phyloP scores from a whole-genome alignment of 2,113 vertebrate species.

The Lepidothrix coronata region DNA sequence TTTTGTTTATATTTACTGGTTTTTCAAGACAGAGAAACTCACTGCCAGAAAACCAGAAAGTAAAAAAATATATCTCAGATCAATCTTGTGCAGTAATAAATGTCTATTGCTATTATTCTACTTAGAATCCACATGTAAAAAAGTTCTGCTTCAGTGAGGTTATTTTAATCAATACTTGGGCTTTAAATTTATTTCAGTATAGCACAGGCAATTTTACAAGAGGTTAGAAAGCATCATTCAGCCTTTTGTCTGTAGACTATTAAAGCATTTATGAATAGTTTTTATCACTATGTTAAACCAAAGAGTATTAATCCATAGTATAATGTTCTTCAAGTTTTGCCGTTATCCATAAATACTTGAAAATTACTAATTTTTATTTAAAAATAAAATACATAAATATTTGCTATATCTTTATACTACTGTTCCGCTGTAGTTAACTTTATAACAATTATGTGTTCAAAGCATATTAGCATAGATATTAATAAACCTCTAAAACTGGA shows the following conservation, averaged over 20 bases:
- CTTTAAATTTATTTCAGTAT: not conserved
- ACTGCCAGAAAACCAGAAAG: not conserved
- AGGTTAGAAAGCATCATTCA: not conserved
- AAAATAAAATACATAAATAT: not conserved
- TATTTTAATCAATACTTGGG: not conserved
- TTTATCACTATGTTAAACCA: not conserved
- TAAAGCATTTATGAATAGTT: not conserved
- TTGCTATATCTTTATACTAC: not conserved
- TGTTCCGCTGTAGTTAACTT: not conserved
- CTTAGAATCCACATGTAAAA: not conserved
- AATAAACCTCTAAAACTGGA: not conserved
- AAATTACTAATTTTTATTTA: not conserved
- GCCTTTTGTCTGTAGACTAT: not conserved
- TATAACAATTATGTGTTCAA: not conserved
- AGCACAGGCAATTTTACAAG: not conserved
- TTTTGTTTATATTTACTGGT: not conserved
- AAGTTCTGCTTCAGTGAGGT: not conserved
- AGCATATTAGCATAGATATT: not conserved
- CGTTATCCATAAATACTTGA: not conserved
- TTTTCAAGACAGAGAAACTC: not conserved
- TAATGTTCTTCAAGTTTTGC: not conserved
- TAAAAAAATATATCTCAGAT: not conserved
- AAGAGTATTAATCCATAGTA: not conserved
- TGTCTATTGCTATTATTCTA: not conserved
- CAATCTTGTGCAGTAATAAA: not conserved